These are phyloP conservation scores for Drosophila silvestris DNA, from an alignment of 2,888 invertebrate genomes.

Conservation along the genomic window DNA sequence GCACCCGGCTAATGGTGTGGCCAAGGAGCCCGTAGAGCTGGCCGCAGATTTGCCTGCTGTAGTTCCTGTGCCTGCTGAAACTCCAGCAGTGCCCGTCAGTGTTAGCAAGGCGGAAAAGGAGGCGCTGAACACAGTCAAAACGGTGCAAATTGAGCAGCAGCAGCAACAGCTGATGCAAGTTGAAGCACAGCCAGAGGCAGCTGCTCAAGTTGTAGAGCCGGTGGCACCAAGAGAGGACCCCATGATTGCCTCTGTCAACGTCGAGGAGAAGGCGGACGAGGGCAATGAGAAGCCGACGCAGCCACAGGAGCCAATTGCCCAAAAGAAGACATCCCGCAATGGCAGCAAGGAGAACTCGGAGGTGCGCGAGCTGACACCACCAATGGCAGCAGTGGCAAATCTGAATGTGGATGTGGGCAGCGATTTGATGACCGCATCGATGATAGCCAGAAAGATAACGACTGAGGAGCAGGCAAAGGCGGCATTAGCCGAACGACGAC, in stretches of 20 bases:
- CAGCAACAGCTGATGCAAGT: constrained; percentile 21
- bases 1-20: constrained; percentile 50
- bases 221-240: neutral
- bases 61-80: constrained; percentile 20
- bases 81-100: constrained; percentile 9
- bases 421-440: constrained; percentile 87
- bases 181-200: constrained; percentile 66
- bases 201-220: constrained; percentile 33
- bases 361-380: constrained; percentile 79
- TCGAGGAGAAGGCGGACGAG: constrained; percentile 83
- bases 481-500: constrained; percentile 94
- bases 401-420: constrained; percentile 43
- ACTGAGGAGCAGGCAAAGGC: constrained; percentile 98
- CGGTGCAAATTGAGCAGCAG: constrained; percentile 72
- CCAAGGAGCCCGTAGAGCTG: constrained; percentile 43
- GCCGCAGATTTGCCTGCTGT: constrained; percentile 31
- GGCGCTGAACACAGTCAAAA: constrained; percentile 84
- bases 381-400: constrained; percentile 30
- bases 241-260: constrained; percentile 46
- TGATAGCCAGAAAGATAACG: constrained; percentile 91
- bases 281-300: constrained; percentile 79
- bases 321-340: constrained; percentile 68
- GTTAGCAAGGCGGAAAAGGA: constrained; percentile 85
- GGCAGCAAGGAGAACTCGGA: constrained; percentile 83
- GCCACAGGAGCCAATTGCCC: constrained; percentile 48